These are phyloP conservation scores for Echeneis naucrates DNA, from an alignment of 2,797 vertebrate genomes.

Conservation along the genomic window DNA sequence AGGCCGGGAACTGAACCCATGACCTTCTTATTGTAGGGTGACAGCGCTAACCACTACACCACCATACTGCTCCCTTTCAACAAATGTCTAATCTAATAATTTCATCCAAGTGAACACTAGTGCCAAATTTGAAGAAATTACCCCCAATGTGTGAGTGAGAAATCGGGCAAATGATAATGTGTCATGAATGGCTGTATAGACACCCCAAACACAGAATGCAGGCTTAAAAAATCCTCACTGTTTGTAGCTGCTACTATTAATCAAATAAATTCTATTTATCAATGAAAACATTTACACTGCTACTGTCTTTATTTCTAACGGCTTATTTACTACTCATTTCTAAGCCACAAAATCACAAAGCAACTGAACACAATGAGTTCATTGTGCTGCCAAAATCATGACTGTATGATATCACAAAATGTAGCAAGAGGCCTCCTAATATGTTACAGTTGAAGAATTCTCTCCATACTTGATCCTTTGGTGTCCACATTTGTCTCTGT, in stretches of 20 bases:
- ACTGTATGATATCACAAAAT: conserved; percentile 16
- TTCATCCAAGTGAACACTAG: no score
- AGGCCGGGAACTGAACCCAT: no score
- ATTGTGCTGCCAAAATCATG: not conserved
- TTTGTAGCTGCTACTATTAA: not conserved
- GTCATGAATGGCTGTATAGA: no score
- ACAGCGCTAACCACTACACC: no score
- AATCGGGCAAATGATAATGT: no score
- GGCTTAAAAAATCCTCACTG: not conserved
- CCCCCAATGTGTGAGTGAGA: no score
- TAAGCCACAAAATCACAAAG: conserved; percentile 18
- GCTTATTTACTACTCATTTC: not conserved
- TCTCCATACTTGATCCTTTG: conserved; percentile 10
- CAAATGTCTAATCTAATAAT: no score
- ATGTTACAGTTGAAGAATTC: conserved; percentile 22
- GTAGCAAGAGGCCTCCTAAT: conserved; percentile 30
- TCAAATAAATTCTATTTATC: not conserved
- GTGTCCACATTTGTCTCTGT: conserved; percentile 50
- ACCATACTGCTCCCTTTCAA: no score
- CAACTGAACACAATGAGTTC: conserved; percentile 10
- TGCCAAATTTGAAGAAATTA: no score
- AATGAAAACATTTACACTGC: not conserved
- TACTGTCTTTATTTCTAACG: not conserved
- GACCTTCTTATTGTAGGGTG: no score
- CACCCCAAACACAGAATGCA: not conserved